phyloP scores from a whole-genome alignment of 2,888 invertebrate species.

The Tiliacea aurago region DNA sequence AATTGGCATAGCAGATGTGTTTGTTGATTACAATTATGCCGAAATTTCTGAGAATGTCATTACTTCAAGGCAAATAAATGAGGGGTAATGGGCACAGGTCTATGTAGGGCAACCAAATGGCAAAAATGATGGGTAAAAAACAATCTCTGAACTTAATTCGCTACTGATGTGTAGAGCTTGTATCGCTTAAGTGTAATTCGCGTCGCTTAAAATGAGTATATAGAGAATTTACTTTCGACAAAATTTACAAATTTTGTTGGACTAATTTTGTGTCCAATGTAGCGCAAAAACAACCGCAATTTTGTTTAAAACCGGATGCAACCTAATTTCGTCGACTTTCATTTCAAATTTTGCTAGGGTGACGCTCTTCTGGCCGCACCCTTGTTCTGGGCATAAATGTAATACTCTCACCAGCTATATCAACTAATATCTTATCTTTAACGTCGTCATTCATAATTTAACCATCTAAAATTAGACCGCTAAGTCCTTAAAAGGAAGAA shows the following conservation, averaged over 20 bases:
- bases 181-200: slow-evolving; percentile 25
- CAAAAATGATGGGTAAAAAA: slow-evolving; percentile 23
- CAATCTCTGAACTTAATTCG: slow-evolving; percentile 16
- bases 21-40: slow-evolving; percentile 27
- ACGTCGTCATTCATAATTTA: slow-evolving; percentile 29
- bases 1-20: slow-evolving; percentile 38
- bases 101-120: neutral
- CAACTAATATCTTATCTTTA: slow-evolving; percentile 53
- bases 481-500: slow-evolving; percentile 25
- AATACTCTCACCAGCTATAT: slow-evolving; percentile 10
- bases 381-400: slow-evolving; percentile 14
- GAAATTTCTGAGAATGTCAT: slow-evolving; percentile 26
- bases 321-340: slow-evolving; percentile 18
- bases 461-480: slow-evolving; percentile 32
- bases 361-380: neutral
- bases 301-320: slow-evolving; percentile 20
- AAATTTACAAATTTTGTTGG: slow-evolving; percentile 7
- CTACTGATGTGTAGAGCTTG: slow-evolving; percentile 10
- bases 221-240: neutral
- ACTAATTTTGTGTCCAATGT: slow-evolving; percentile 23
- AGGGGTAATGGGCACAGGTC: neutral
- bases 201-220: slow-evolving; percentile 1
- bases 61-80: slow-evolving; percentile 10
- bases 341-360: neutral
- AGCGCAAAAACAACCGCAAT: neutral